phyloP scores from a whole-genome alignment of 2,113 vertebrate genomes.

The Heterotilapia buettikoferi region DNA sequence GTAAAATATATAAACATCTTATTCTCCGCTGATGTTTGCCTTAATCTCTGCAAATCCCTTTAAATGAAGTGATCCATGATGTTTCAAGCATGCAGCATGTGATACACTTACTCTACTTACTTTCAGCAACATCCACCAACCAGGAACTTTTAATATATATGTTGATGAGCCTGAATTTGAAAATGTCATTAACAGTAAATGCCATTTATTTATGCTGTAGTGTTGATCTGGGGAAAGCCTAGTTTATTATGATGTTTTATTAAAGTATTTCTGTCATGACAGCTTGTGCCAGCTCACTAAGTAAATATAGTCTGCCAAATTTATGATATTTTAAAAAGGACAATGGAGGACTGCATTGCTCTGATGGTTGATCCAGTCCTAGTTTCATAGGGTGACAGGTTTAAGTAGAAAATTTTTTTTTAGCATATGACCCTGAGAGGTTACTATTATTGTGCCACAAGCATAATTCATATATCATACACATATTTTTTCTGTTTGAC shows the following conservation, averaged over 20 bases:
- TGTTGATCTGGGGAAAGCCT: background rate
- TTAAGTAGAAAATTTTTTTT: background rate
- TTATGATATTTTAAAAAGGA: background rate
- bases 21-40: background rate
- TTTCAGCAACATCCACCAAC: background rate
- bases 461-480: background rate
- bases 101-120: background rate
- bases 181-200: background rate
- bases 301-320: background rate
- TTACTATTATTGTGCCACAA: background rate
- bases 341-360: background rate
- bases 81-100: background rate
- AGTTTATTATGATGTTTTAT: background rate
- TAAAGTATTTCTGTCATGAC: background rate
- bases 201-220: background rate
- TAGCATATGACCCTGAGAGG: background rate
- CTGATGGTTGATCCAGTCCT: background rate
- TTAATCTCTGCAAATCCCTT: conserved; percentile 27
- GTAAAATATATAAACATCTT: conserved; percentile 21
- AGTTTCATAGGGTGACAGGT: background rate
- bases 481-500: background rate
- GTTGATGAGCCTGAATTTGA: background rate
- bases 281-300: background rate
- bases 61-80: background rate
- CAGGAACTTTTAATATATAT: background rate